Evolutionary conservation across 2,113 vertebrate genomes (phyloP).

Genomic region (Thamnophis sirtalis): DNA sequence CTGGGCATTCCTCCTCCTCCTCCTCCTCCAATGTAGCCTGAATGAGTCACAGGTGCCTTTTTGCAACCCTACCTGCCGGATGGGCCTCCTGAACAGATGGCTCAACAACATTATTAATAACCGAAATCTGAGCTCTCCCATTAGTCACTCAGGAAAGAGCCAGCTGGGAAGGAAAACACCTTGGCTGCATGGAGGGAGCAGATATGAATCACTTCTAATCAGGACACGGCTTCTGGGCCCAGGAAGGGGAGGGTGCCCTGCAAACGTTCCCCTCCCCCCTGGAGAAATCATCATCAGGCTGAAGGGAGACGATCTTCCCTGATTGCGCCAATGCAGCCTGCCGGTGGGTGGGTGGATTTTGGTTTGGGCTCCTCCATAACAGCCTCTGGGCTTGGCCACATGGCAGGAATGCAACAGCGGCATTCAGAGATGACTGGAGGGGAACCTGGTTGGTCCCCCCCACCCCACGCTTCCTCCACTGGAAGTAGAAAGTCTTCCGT

Average conservation of each 20-base stretch:
- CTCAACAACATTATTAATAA: constrained; percentile 29
- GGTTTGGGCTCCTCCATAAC: not conserved
- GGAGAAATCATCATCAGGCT: rapidly evolving
- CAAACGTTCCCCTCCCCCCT: not conserved
- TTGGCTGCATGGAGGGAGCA: constrained; percentile 9
- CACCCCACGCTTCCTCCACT: not conserved
- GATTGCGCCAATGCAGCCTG: too few species aligned
- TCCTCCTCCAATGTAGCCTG: constrained; percentile 45
- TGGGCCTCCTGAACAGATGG: constrained; percentile 45
- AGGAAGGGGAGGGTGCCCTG: not conserved
- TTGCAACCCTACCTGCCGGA: constrained; percentile 55
- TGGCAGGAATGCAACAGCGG: not conserved
- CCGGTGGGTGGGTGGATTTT: not conserved
- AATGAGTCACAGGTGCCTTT: constrained; percentile 62
- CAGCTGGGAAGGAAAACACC: constrained; percentile 45
- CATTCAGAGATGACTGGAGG: not conserved
- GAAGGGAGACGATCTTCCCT: too few species aligned
- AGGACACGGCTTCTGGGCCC: constrained; percentile 32
- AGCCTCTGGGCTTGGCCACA: not conserved
- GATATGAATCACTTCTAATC: constrained; percentile 33
- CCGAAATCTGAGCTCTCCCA: constrained; percentile 30
- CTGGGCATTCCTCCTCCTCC: constrained; percentile 19
- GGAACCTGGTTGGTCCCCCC: not conserved
- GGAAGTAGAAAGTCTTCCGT: not conserved
- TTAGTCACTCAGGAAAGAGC: constrained; percentile 39